Evolutionary conservation across 2,113 vertebrate species (phyloP), one percentile per base, ranked within the genome.

Genomic region (Aix galericulata): DNA sequence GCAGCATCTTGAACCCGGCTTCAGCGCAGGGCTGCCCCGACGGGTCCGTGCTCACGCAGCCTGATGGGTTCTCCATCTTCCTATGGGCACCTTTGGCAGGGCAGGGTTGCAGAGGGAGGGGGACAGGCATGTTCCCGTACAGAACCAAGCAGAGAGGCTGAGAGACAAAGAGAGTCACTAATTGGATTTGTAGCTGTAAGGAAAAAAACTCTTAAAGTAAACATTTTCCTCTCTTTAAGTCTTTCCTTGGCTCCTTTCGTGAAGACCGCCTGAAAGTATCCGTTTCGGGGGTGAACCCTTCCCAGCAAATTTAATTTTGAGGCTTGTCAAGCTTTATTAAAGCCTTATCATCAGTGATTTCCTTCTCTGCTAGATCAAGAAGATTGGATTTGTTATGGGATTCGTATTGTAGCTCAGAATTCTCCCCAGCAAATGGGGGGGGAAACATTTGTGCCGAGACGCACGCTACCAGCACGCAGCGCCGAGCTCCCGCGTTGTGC

Each of bases 281-380:
- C 82, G 78, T 96, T 97, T 96, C 80, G 32, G 81, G 93, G 77
- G 66, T 93, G 93, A 96, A 84, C 90, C 77, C 83, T 93, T 90
- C 63, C 50, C 92, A 85, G 94, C 86, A 95, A 96, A 92, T 94
- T 95, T 94, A 96, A 97, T 96, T 96, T 96, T 93, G 93, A 96
- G 88, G 77, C 96, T 96, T 96, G 95, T 96, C 94, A 93, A 14
- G 93, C 91, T 96, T 97, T 96, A 96, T 96, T 97, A 96, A 96
- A 96, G 82, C 86, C 93, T 96, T 96, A 95, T 96, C 94, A 89
- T 89, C 95, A 76, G 88, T 94, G 94, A 96, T 96, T 95, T 96
- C 95, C 94, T 95, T 46, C 96, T 94, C 80, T 91, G 93, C 91
- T 82, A 94, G 92, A 96, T 93, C 92, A 92, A 96, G 92, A 93